Percentiles rank a stretch among this genome's conserved stretches.
Conservation (phyloP, 2,113 vertebrate species). For the Okapia johnstoni region DNA sequence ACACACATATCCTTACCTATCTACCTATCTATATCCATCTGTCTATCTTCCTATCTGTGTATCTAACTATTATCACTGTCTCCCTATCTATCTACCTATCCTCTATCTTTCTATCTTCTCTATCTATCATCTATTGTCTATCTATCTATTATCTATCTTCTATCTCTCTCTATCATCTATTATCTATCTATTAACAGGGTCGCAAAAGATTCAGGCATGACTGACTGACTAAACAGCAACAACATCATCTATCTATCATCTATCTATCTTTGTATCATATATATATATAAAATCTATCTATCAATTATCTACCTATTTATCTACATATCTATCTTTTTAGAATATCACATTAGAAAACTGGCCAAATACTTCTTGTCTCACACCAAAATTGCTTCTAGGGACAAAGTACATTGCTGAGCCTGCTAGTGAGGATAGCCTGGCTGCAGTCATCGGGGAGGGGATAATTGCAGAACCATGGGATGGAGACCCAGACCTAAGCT, state of each 20-base stretch:
- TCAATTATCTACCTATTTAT: not conserved
- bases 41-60: not conserved
- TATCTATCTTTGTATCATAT: not conserved
- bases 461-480: not conserved
- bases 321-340: not conserved
- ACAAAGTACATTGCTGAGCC: not conserved
- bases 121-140: not conserved
- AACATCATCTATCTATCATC: not conserved
- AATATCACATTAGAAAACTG: not conserved
- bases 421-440: not conserved
- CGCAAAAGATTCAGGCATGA: not conserved
- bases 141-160: not conserved
- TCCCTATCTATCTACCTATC: not conserved
- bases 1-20: not conserved
- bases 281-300: no score
- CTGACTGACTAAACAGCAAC: not conserved
- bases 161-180: not conserved
- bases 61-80: no score
- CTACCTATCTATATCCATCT: not conserved
- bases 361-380: not conserved
- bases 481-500: not conserved
- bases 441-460: fast-evolving
- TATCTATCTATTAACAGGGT: not conserved
- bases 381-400: not conserved
- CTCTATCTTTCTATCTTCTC: not conserved